A percentile compares a stretch with the other conserved stretches of the same genome.
Conservation (phyloP, 92 coral and sea anemone species). For the Montipora capitata region DNA sequence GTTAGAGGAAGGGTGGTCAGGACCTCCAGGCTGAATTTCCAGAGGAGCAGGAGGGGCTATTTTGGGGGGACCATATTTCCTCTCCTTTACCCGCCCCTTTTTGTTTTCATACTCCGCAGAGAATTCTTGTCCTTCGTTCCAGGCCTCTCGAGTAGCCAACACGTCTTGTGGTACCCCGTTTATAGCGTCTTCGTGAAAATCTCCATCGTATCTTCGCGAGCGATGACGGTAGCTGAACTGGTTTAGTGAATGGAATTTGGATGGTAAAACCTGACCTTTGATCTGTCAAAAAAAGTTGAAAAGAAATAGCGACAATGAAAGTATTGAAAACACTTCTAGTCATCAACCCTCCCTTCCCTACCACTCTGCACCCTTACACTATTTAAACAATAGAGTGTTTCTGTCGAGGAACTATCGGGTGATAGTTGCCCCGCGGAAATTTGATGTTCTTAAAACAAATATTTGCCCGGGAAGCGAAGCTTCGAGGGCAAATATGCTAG, state of each 20-base stretch:
- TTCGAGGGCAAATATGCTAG: too few species aligned
- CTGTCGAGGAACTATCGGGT: too few species aligned
- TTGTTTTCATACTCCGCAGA: conserved; percentile 72
- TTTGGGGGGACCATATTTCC: conserved; percentile 32
- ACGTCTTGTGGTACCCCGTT: conserved; percentile 54
- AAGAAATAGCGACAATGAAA: too few species aligned
- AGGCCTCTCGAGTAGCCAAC: conserved; percentile 56
- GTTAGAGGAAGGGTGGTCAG: background rate
- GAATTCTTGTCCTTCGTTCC: conserved; percentile 93
- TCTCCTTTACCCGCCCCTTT: conserved; percentile 82
- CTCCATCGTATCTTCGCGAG: conserved; percentile 82
- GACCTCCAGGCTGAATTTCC: background rate
- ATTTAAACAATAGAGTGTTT: too few species aligned
- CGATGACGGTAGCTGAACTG: conserved; percentile 77
- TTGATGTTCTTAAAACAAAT: too few species aligned
- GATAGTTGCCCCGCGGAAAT: too few species aligned
- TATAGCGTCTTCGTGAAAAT: conserved; percentile 66
- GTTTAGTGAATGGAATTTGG: conserved; percentile 77
- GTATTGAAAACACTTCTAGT: too few species aligned
- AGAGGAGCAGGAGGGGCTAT: background rate
- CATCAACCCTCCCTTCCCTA: too few species aligned
- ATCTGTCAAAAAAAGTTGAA: background rate
- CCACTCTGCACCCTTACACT: too few species aligned
- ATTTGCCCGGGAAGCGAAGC: too few species aligned
- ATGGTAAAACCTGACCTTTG: conserved; percentile 80